Conservation (phyloP, 2,888 invertebrate genomes). For the Dioctria linearis region DNA sequence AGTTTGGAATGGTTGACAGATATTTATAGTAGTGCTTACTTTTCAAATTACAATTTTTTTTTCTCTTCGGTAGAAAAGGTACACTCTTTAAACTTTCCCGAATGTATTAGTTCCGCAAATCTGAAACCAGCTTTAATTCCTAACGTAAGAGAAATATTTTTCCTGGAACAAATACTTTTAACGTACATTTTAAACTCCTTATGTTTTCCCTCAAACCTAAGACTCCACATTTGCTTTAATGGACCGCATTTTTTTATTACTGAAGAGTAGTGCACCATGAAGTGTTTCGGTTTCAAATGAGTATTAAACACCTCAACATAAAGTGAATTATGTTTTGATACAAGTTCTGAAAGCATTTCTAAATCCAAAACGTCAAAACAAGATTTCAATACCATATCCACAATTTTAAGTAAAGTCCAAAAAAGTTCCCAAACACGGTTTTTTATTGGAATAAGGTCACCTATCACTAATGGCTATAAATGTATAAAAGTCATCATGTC, state of each 20-base stretch:
- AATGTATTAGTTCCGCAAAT: too few species aligned
- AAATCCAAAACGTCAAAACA: slow-evolving; percentile 48
- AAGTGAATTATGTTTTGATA: slow-evolving; percentile 51
- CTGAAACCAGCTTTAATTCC: too few species aligned
- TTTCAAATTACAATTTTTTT: too few species aligned
- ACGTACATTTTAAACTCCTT: slow-evolving; percentile 34
- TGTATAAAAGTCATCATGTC: not conserved
- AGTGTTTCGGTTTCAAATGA: slow-evolving; percentile 57
- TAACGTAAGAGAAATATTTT: too few species aligned
- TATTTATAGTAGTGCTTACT: too few species aligned
- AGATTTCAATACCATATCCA: slow-evolving; percentile 55
- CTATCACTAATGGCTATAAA: not conserved
- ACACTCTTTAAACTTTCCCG: too few species aligned
- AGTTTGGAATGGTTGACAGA: too few species aligned
- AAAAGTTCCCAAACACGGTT: slow-evolving; percentile 57
- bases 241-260: slow-evolving; percentile 9
- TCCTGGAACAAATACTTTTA: not conserved
- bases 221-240: slow-evolving; percentile 18
- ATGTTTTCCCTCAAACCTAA: slow-evolving; percentile 38
- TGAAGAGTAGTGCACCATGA: slow-evolving; percentile 32
- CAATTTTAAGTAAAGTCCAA: slow-evolving; percentile 55
- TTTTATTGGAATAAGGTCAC: not conserved
- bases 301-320: slow-evolving; percentile 55
- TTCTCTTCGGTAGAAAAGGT: too few species aligned
- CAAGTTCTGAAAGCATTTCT: slow-evolving; percentile 46